phyloP scores from a whole-genome alignment of 2,797 vertebrate genomes.

The Malacoraja senta region DNA sequence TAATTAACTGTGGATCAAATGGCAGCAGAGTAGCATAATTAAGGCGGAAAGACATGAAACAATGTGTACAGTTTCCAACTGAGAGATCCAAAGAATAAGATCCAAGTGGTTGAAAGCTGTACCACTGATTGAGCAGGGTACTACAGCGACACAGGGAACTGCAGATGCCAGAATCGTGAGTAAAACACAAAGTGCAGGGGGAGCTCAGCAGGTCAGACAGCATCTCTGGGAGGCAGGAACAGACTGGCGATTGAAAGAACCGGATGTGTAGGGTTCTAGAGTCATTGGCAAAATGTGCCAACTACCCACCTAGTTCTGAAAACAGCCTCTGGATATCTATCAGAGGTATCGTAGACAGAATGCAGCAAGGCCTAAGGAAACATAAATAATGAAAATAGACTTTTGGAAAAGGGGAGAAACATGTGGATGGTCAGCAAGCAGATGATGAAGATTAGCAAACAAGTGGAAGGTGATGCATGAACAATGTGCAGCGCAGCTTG shows the following conservation, averaged over 20 bases:
- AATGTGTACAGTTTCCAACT: not conserved
- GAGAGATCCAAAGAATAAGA: not conserved
- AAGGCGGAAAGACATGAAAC: not conserved
- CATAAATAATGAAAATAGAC: not conserved
- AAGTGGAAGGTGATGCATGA: not conserved
- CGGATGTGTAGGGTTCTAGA: too few species aligned
- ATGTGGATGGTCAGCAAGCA: not conserved
- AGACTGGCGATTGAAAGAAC: too few species aligned
- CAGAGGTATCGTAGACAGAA: not conserved
- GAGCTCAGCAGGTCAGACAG: too few species aligned
- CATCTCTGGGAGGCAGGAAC: too few species aligned
- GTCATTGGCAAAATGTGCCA: too few species aligned
- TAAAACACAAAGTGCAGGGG: too few species aligned
- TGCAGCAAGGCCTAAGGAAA: not conserved
- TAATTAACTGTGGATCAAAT: not conserved
- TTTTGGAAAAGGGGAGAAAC: not conserved
- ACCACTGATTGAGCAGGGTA: not conserved
- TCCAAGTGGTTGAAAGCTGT: not conserved
- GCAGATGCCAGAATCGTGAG: too few species aligned
- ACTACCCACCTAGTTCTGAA: too few species aligned
- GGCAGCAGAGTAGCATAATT: not conserved
- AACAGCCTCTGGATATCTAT: too few species aligned
- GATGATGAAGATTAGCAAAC: not conserved
- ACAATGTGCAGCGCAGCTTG: not conserved
- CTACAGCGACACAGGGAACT: not conserved